phyloP scores from a whole-genome alignment of 2,797 vertebrate genomes.

The Sardinella longiceps region DNA sequence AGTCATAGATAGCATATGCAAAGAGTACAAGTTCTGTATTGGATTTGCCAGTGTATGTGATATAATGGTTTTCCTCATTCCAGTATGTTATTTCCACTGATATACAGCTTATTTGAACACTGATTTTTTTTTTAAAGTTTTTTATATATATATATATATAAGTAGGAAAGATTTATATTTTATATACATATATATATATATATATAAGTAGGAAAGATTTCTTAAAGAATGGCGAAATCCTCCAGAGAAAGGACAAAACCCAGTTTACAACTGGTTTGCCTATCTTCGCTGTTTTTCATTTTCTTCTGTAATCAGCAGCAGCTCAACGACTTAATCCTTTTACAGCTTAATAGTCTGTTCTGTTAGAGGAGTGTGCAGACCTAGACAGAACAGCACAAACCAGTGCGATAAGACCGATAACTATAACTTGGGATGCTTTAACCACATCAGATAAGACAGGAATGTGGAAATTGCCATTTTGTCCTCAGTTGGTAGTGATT shows the following conservation, averaged over 20 bases:
- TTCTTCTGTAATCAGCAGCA: not conserved
- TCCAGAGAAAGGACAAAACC: not conserved
- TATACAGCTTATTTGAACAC: not conserved
- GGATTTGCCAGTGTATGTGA: not conserved
- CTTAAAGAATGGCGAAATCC: not conserved
- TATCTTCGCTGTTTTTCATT: not conserved
- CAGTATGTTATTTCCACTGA: not conserved
- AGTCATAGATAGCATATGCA: not conserved
- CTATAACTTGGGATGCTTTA: slow-evolving; percentile 6
- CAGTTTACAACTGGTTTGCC: not conserved
- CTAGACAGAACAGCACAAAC: not conserved
- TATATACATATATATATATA: no score
- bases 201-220: not conserved
- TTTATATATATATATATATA: no score
- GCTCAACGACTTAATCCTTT: slow-evolving; percentile 3
- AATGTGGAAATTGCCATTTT: not conserved
- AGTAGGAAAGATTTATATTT: not conserved
- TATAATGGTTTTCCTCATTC: not conserved
- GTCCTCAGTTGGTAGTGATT: not conserved
- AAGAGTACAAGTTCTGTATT: not conserved
- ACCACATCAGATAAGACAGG: not conserved
- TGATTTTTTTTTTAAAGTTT: not conserved
- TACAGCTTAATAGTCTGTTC: slow-evolving; percentile 19
- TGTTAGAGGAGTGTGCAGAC: not conserved
- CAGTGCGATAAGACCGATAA: not conserved